Evolutionary conservation across 1,140 invertebrate species (phyloP).

Genomic region (Philopotamus ludificatus): DNA sequence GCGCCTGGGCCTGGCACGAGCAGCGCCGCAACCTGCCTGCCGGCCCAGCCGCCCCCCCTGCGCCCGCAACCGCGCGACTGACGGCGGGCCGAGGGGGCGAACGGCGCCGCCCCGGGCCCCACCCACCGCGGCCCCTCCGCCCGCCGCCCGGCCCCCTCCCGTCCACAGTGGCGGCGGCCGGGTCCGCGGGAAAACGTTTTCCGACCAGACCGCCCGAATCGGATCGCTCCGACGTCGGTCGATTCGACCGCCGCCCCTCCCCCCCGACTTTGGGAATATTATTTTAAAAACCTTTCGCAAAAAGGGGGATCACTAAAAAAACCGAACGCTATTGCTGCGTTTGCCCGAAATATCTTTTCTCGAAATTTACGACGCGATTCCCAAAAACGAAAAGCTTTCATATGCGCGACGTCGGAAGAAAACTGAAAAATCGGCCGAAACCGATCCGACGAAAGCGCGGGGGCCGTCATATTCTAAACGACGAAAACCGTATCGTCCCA

Average conservation of each 20-base stretch:
- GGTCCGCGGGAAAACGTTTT: not conserved
- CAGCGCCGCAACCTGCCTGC: slow-evolving; percentile 46
- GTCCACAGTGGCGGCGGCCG: slow-evolving; percentile 1
- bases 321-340: too few species aligned
- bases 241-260: not conserved
- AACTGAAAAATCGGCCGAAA: too few species aligned
- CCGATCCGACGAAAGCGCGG: too few species aligned
- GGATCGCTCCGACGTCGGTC: not conserved
- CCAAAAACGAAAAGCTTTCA: too few species aligned
- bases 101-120: slow-evolving; percentile 35
- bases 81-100: not conserved
- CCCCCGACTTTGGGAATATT: too few species aligned
- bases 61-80: not conserved
- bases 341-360: too few species aligned
- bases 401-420: too few species aligned
- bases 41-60: slow-evolving; percentile 40
- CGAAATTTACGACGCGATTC: too few species aligned
- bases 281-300: too few species aligned
- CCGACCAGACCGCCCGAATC: not conserved
- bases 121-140: slow-evolving; percentile 35
- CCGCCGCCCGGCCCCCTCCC: not conserved
- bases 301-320: too few species aligned
- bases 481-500: too few species aligned
- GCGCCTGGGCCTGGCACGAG: slow-evolving; percentile 47
- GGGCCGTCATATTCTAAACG: too few species aligned